Conservation (phyloP, 2,113 vertebrate genomes). For the Muscicapa adusta region DNA sequence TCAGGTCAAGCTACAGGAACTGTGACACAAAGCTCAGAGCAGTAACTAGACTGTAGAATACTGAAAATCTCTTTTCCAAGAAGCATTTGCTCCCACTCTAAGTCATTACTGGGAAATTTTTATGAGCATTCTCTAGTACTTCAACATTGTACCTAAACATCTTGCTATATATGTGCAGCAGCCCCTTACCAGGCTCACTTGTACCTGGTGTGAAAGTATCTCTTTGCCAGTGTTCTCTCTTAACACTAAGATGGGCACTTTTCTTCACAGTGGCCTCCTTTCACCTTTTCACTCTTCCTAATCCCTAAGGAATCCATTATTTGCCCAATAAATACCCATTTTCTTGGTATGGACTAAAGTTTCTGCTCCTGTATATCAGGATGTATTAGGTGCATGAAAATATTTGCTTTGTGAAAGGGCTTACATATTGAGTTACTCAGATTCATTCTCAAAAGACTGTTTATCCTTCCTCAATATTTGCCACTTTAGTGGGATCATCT, state of each 20-base stretch:
- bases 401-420: not conserved
- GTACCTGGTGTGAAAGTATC: not conserved
- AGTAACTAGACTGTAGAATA: not conserved
- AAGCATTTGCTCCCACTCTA: not conserved
- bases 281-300: not conserved
- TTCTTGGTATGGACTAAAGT: not conserved
- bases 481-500: not conserved
- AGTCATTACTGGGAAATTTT: not conserved
- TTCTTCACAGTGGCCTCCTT: not conserved
- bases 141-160: not conserved
- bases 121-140: not conserved
- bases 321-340: not conserved
- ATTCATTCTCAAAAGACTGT: not conserved
- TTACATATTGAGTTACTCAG: not conserved
- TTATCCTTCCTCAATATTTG: not conserved
- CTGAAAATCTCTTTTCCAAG: not conserved
- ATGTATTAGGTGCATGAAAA: not conserved
- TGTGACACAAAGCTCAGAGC: not conserved
- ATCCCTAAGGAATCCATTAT: not conserved
- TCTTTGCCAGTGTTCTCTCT: not conserved
- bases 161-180: not conserved
- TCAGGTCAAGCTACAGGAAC: not conserved
- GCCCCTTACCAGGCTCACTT: not conserved
- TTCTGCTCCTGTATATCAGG: not conserved
- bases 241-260: not conserved